These are phyloP conservation scores for Heliothis peltigera DNA, from an alignment of 2,888 invertebrate species.

Conservation along the genomic window DNA sequence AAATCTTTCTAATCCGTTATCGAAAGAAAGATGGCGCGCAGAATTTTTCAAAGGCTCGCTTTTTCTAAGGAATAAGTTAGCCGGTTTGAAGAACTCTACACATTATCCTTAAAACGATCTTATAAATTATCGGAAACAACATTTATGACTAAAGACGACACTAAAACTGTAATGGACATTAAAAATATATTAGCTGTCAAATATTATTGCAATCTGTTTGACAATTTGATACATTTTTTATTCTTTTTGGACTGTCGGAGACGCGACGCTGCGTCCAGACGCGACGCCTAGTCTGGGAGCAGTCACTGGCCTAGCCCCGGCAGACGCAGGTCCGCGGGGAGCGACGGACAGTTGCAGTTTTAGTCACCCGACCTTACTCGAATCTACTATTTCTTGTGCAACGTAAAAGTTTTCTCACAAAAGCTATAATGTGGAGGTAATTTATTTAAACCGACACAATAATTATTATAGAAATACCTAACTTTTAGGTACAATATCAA, in stretches of 20 bases:
- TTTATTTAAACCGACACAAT: slow-evolving; percentile 88
- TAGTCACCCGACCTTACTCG: slow-evolving; percentile 75
- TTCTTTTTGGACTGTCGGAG: slow-evolving; percentile 28
- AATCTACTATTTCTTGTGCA: slow-evolving; percentile 88
- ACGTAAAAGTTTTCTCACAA: slow-evolving; percentile 85
- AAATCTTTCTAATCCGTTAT: slow-evolving; percentile 76
- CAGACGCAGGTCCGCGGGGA: slow-evolving; percentile 23
- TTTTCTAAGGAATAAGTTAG: slow-evolving; percentile 22
- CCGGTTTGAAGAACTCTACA: slow-evolving; percentile 77
- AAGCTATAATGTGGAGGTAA: slow-evolving; percentile 87
- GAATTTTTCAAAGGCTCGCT: slow-evolving; percentile 75
- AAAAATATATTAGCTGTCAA: slow-evolving; percentile 56
- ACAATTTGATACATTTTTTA: slow-evolving; percentile 50
- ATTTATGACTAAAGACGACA: slow-evolving; percentile 83
- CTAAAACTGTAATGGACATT: slow-evolving; percentile 73
- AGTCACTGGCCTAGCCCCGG: slow-evolving; percentile 27
- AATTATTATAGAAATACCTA: slow-evolving; percentile 88
- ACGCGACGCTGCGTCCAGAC: slow-evolving; percentile 11
- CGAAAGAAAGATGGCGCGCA: slow-evolving; percentile 76
- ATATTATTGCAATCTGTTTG: slow-evolving; percentile 42
- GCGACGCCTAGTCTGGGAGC: slow-evolving; percentile 1
- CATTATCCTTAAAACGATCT: slow-evolving; percentile 75
- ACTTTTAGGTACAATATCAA: slow-evolving; percentile 85
- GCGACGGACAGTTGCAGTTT: slow-evolving; percentile 67
- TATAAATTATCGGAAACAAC: slow-evolving; percentile 89